These are phyloP conservation scores for Strigamia maritima DNA, from an alignment of 2,888 invertebrate species.

Conservation along the genomic window DNA sequence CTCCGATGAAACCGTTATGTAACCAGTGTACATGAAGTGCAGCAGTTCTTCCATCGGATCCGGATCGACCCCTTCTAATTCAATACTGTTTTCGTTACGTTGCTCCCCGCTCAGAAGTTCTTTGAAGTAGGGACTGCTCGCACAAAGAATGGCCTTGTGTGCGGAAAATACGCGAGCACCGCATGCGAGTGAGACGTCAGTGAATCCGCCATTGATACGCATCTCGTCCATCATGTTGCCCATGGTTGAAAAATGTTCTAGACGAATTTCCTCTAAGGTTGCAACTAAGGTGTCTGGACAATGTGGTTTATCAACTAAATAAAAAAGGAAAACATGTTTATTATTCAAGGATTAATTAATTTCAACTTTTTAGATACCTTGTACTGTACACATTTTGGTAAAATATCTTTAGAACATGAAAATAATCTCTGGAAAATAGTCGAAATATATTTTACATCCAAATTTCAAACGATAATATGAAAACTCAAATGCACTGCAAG, in stretches of 20 bases:
- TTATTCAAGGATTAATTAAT: neutral
- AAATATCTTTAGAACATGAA: neutral
- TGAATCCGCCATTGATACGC: slow-evolving; percentile 24
- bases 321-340: neutral
- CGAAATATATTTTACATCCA: neutral
- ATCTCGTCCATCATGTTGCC: slow-evolving; percentile 35
- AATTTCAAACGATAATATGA: neutral
- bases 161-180: slow-evolving; percentile 33
- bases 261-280: slow-evolving; percentile 35
- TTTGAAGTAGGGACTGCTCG: slow-evolving; percentile 37
- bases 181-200: slow-evolving; percentile 28
- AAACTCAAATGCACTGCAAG: neutral
- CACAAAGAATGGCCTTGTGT: slow-evolving; percentile 35
- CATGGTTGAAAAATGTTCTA: neutral
- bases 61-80: slow-evolving; percentile 37
- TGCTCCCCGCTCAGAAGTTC: slow-evolving; percentile 24
- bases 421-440: neutral
- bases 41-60: slow-evolving; percentile 38
- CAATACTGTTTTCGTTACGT: slow-evolving; percentile 15
- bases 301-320: neutral
- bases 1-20: slow-evolving; percentile 26
- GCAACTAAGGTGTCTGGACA: slow-evolving; percentile 13
- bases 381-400: neutral
- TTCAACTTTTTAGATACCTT: neutral
- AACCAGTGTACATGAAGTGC: slow-evolving; percentile 37